phyloP scores from a whole-genome alignment of 2,888 invertebrate genomes.

The Drosophila birchii region DNA sequence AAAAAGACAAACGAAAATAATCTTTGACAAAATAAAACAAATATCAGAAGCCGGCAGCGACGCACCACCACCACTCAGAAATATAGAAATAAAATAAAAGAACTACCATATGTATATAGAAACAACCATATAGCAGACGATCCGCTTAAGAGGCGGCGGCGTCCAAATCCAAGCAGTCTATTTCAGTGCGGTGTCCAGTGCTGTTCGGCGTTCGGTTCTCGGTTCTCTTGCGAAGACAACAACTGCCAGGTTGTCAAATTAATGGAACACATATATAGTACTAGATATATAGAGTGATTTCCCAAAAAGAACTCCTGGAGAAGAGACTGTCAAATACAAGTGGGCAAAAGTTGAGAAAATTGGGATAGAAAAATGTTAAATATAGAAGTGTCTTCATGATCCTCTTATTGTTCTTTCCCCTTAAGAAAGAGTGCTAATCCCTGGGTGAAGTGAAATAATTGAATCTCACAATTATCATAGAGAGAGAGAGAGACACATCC shows the following conservation, averaged over 20 bases:
- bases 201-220: slow-evolving; percentile 59
- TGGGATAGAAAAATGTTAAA: slow-evolving; percentile 26
- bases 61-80: slow-evolving; percentile 36
- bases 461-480: slow-evolving; percentile 53
- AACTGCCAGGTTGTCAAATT: slow-evolving; percentile 67
- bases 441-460: slow-evolving; percentile 51
- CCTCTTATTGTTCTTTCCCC: no score
- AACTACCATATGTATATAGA: slow-evolving; percentile 18
- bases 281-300: slow-evolving; percentile 19
- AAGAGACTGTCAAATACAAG: slow-evolving; percentile 56
- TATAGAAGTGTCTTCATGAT: slow-evolving; percentile 49
- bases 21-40: slow-evolving; percentile 49
- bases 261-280: slow-evolving; percentile 47
- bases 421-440: slow-evolving; percentile 20
- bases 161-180: slow-evolving; percentile 76
- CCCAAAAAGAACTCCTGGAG: slow-evolving; percentile 49
- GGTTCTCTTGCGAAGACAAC: slow-evolving; percentile 18
- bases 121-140: slow-evolving; percentile 12
- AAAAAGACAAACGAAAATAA: slow-evolving; percentile 31
- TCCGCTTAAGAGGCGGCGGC: slow-evolving; percentile 20
- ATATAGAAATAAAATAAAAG: slow-evolving; percentile 37
- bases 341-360: slow-evolving; percentile 65
- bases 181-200: slow-evolving; percentile 84
- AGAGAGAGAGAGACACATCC: slow-evolving; percentile 2
- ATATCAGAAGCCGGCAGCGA: slow-evolving; percentile 33